Evolutionary conservation across 2,888 invertebrate genomes (phyloP), one percentile per base, ranked within the genome.

Genomic region (Drosophila prolongata): DNA sequence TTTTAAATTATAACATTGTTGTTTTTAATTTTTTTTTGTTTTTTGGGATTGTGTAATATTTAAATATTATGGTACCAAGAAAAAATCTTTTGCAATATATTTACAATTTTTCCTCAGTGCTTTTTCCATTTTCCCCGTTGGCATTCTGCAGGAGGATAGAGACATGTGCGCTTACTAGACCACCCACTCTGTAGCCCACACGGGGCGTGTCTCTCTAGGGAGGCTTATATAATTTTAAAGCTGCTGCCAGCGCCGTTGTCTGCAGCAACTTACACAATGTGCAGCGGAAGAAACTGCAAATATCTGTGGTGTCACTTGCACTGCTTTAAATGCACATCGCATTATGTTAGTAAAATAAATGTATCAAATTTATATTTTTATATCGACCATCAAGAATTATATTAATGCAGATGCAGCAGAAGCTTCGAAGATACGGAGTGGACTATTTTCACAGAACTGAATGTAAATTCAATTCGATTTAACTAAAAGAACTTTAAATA

Each of bases 201-300:
- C 10, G 43, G 50, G 55, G 57, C 57, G 68, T 49, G 42, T 19
- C 61, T 44, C 55, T 53, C 37, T 10, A 3, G 57, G 49, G 37
- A 57, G 55, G 49, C 80, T 86, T 81, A 86, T 86, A 61, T 83
- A 81, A 83, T 66, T 70, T 84, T 85, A 79, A 85, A 86, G 83
- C 69, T 58, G 49, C 75, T 57, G 75, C 68, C 50, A 38, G 52
- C 68, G 35, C 24, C 52, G 49, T 50, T n/a, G 64, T 49, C 35
- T 54, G 27, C 35, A 34, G 49, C 44, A 38, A 24, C 60, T 43
- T 35, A 37, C 43, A 19, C 24, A 47, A 44, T 42, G 14, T 55
- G 57, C 38, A 44, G 19, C 43, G 24, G 43, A 19, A 42, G 42
- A 37, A 19, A 30, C 42, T 10, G 59, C 42, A 47, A 19, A n/a